A percentile compares a stretch with the other conserved stretches of the same genome.
These are phyloP conservation scores for Ceraclea dissimilis DNA, from an alignment of 2,888 invertebrate genomes.

Conservation along the genomic window DNA sequence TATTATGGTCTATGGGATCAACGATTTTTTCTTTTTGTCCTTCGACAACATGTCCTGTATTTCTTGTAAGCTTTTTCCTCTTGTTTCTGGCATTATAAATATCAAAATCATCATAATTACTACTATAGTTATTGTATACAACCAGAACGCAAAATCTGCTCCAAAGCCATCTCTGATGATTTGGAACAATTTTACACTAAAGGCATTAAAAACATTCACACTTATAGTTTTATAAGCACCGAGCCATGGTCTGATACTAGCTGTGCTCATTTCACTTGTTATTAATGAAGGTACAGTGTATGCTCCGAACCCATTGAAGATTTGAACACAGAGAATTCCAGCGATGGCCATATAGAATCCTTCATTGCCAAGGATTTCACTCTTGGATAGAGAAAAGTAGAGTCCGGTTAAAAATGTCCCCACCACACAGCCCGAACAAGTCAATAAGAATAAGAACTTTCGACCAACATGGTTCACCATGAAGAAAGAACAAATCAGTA, in stretches of 20 bases:
- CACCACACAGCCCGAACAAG: conserved; percentile 6
- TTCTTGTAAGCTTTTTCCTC: conserved; percentile 10
- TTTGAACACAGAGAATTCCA: conserved; percentile 5
- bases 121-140: conserved; percentile 4
- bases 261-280: conserved; percentile 16
- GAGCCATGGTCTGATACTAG: conserved; percentile 13
- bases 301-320: conserved; percentile 8
- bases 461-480: conserved; percentile 7
- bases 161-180: conserved; percentile 3
- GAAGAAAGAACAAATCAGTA: conserved; percentile 1
- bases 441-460: conserved; percentile 1
- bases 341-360: conserved; percentile 7
- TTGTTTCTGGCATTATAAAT: conserved; percentile 12
- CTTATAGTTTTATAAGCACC: conserved; percentile 7
- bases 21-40: too few relatives aligned
- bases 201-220: conserved; percentile 7
- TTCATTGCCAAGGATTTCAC: neutral
- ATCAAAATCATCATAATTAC: neutral
- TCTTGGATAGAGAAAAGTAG: conserved; percentile 5
- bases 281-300: conserved; percentile 7
- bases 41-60: conserved; percentile 11
- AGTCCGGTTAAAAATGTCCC: conserved; percentile 6
- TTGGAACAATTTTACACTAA: conserved; percentile 7
- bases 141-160: conserved; percentile 8
- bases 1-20: too few relatives aligned